These are phyloP conservation scores for Typhlomys cinereus DNA, from an alignment of 2,113 vertebrate genomes.

Conservation along the genomic window DNA sequence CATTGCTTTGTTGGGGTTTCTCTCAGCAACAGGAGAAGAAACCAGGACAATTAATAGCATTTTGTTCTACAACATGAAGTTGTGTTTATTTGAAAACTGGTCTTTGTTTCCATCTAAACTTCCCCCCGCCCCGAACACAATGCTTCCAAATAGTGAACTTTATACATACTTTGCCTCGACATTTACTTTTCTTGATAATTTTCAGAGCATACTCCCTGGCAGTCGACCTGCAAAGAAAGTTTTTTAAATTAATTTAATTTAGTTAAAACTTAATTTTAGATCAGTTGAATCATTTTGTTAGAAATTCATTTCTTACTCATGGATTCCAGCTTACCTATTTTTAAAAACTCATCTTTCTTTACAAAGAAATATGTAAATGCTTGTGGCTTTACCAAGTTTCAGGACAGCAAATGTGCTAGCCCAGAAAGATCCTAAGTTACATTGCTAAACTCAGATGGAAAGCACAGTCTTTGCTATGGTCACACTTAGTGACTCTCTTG, in stretches of 20 bases:
- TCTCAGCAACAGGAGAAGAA: too few species aligned
- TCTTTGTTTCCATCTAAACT: background rate
- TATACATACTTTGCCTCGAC: slow-evolving; percentile 95
- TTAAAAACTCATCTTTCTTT: background rate
- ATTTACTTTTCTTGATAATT: slow-evolving; percentile 99
- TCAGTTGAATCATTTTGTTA: background rate
- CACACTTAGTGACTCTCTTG: background rate
- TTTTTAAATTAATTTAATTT: too few species aligned
- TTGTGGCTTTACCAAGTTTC: background rate
- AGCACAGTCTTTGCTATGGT: rapidly evolving
- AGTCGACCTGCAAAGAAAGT: slow-evolving; percentile 87
- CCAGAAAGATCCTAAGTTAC: background rate
- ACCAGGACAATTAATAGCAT: background rate
- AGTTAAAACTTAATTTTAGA: slow-evolving; percentile 28
- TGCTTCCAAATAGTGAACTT: background rate
- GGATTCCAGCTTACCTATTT: background rate
- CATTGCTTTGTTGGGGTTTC: too few species aligned
- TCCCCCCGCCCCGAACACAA: background rate
- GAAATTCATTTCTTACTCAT: background rate
- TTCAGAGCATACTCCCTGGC: slow-evolving; percentile 97
- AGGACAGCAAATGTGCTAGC: too few species aligned
- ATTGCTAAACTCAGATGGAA: background rate
- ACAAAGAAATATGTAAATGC: background rate
- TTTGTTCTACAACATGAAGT: background rate
- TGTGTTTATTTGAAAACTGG: background rate